phyloP scores from a whole-genome alignment of 2,797 vertebrate genomes.

The Atherinosoma microstoma region DNA sequence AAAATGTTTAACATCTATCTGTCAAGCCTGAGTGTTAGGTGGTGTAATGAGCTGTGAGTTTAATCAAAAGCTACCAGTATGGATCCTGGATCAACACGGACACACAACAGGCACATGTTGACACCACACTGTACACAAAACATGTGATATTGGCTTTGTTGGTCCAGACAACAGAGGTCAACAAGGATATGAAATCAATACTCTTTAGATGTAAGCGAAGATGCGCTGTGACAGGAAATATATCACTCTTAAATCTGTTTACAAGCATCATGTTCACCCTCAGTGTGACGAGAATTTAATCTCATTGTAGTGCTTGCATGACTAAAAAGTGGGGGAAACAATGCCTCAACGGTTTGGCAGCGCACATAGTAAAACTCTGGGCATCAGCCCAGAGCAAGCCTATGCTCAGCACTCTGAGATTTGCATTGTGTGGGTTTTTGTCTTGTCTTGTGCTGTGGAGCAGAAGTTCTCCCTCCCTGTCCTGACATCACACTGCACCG shows the following conservation, averaged over 20 bases:
- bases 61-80: not conserved
- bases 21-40: not conserved
- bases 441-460: conserved; percentile 68
- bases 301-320: conserved; percentile 31
- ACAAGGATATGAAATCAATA: conserved; percentile 21
- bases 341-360: conserved; percentile 54
- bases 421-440: conserved; percentile 51
- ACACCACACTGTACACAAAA: not conserved
- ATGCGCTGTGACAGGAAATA: conserved; percentile 6
- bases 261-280: conserved; percentile 8
- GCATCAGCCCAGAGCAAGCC: conserved; percentile 41
- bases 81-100: not conserved
- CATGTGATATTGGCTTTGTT: conserved; percentile 8
- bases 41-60: conserved; percentile 1
- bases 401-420: conserved; percentile 52
- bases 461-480: conserved; percentile 65
- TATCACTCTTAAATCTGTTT: conserved; percentile 14
- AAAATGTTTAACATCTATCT: not conserved
- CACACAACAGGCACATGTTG: not conserved
- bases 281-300: conserved; percentile 31
- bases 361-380: conserved; percentile 51
- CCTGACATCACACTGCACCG: conserved; percentile 68
- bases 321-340: conserved; percentile 41
- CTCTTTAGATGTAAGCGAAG: conserved; percentile 12
- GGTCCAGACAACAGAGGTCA: conserved; percentile 5